Evolutionary conservation across 2,113 vertebrate genomes (phyloP).

Genomic region (Psittacula cyanocephala): DNA sequence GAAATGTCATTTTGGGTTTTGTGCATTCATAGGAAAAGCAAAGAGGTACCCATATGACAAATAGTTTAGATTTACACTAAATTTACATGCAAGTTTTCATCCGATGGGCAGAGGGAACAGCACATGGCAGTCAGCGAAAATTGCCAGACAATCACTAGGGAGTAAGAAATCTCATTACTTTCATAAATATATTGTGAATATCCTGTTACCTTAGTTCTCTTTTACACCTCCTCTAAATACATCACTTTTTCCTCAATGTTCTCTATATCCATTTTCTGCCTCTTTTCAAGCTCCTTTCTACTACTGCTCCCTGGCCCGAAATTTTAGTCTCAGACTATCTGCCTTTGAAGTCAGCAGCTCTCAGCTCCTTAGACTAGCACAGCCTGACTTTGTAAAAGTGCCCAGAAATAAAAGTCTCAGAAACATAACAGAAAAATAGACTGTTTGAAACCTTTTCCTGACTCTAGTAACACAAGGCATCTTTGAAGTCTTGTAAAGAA

Average conservation of each 20-base stretch:
- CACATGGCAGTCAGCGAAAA: not conserved
- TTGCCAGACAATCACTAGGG: not conserved
- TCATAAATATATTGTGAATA: not conserved
- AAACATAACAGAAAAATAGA: not conserved
- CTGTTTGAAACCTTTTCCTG: not conserved
- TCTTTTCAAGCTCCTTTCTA: not conserved
- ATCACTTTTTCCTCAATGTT: fast-evolving
- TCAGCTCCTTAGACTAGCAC: not conserved
- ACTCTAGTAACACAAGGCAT: not conserved
- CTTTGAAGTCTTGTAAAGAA: not conserved
- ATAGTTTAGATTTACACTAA: not conserved
- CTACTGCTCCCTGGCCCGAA: not conserved
- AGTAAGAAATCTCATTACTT: not conserved
- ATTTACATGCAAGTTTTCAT: not conserved
- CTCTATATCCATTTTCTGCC: not conserved
- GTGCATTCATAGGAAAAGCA: not conserved
- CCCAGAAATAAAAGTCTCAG: not conserved
- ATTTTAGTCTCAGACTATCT: not conserved
- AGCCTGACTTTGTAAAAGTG: not conserved
- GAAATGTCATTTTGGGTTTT: not conserved
- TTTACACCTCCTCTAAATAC: not conserved
- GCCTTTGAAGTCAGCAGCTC: not conserved
- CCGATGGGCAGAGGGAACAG: not conserved
- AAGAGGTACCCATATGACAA: not conserved
- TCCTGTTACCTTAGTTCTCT: not conserved